Evolutionary conservation across 2,888 invertebrate species (phyloP).

Genomic region (Agrotis segetum): DNA sequence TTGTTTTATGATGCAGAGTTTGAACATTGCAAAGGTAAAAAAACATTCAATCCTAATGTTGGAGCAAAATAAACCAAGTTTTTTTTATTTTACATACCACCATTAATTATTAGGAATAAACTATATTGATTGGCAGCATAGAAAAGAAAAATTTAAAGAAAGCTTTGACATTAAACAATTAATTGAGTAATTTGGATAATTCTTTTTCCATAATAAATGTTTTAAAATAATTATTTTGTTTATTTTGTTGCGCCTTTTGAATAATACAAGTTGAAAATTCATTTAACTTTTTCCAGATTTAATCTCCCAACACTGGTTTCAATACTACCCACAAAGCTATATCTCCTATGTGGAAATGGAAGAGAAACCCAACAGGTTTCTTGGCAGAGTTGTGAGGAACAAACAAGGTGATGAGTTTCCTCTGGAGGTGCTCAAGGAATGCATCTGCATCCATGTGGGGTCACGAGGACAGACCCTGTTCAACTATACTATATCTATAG

Average conservation of each 20-base stretch:
- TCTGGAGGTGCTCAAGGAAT: constrained; percentile 85
- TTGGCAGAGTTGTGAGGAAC: constrained; percentile 79
- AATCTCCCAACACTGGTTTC: constrained; percentile 76
- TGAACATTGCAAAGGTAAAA: constrained; percentile 91
- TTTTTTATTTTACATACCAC: too few species aligned
- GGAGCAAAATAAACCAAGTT: too few species aligned
- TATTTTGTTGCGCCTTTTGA: too few species aligned
- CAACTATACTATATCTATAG: constrained; percentile 91
- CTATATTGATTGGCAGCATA: too few species aligned
- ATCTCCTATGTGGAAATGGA: constrained; percentile 78
- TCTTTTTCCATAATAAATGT: too few species aligned
- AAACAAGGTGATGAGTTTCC: constrained; percentile 65
- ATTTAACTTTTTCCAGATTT: constrained; percentile 70
- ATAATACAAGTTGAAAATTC: too few species aligned
- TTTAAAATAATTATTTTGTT: too few species aligned
- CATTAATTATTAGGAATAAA: too few species aligned
- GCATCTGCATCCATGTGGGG: constrained; percentile 93
- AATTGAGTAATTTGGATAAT: too few species aligned
- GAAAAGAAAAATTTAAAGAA: too few species aligned
- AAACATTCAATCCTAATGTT: too few species aligned
- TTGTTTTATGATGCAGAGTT: constrained; percentile 93
- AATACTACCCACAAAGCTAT: constrained; percentile 77
- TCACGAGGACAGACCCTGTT: constrained; percentile 92
- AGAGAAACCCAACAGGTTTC: constrained; percentile 74
- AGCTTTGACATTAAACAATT: too few species aligned